These are phyloP conservation scores for Hirtodrosophila confusa DNA, from an alignment of 2,888 invertebrate genomes.

Conservation along the genomic window DNA sequence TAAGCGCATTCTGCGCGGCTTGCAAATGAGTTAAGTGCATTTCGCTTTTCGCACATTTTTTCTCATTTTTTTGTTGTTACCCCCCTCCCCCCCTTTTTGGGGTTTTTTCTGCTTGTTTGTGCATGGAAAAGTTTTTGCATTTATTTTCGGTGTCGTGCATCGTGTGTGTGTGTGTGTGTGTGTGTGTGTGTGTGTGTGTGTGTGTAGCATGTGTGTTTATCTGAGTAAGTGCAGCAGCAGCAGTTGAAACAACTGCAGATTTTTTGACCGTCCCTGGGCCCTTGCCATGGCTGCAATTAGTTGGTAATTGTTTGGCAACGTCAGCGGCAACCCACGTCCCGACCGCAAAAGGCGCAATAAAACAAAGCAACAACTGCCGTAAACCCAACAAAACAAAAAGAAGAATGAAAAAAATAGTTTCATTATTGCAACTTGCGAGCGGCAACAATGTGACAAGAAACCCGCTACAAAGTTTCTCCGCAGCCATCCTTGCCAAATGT, in stretches of 20 bases:
- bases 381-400: conserved; percentile 1
- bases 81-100: conserved; percentile 1
- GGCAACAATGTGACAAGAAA: conserved; percentile 57
- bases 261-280: not conserved
- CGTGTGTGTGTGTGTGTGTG: conserved; percentile 3
- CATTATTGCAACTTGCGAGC: conserved; percentile 34
- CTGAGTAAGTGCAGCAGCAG: conserved; percentile 26
- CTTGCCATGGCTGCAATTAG: conserved; percentile 43
- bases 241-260: conserved; percentile 33
- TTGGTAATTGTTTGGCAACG: conserved; percentile 60
- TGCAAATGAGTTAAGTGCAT: conserved; percentile 72
- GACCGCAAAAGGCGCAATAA: conserved; percentile 42
- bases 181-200: conserved; percentile 5
- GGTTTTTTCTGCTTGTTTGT: not conserved
- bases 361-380: conserved; percentile 21
- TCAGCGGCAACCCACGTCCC: conserved; percentile 10
- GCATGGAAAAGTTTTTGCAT: conserved; percentile 18
- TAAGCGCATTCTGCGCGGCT: conserved; percentile 62
- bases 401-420: conserved; percentile 61
- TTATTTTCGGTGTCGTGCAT: conserved; percentile 7
- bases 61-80: no score
- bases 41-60: conserved; percentile 39
- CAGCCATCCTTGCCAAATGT: conserved; percentile 27
- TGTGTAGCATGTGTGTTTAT: conserved; percentile 28
- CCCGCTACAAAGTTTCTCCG: conserved; percentile 55